A percentile compares a stretch with the other conserved stretches of the same genome.
These are phyloP conservation scores for Acromyrmex heyeri DNA, from an alignment of 1,140 invertebrate species.

Conservation along the genomic window DNA sequence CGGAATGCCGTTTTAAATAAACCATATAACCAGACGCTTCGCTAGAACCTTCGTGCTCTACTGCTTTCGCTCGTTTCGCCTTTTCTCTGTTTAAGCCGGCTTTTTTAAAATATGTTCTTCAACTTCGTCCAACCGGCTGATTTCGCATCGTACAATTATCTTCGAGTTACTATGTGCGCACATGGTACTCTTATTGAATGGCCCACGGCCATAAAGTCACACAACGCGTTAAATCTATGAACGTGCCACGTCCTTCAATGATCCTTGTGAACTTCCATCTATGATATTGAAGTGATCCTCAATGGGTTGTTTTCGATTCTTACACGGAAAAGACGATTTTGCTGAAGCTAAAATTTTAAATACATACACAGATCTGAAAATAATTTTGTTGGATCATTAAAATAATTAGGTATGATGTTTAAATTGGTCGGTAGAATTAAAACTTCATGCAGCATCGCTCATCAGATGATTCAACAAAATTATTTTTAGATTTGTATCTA, in stretches of 20 bases:
- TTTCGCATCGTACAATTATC: conserved; percentile 58
- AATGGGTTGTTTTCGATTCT: neutral
- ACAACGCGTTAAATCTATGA: conserved; percentile 66
- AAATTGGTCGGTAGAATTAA: too few relatives aligned
- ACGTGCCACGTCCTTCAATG: neutral
- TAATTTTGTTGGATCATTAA: too few relatives aligned
- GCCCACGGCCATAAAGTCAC: conserved; percentile 63
- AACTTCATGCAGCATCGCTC: too few relatives aligned
- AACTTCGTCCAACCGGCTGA: neutral
- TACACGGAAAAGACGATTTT: too few relatives aligned
- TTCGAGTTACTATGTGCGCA: conserved; percentile 27
- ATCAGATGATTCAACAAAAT: too few relatives aligned
- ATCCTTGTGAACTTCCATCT: conserved; percentile 9
- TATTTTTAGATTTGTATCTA: too few relatives aligned
- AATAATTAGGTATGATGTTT: too few relatives aligned
- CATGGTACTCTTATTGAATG: conserved; percentile 73
- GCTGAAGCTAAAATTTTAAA: too few relatives aligned
- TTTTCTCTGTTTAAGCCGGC: neutral
- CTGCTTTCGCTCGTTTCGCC: conserved; percentile 21
- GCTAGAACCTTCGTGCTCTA: conserved; percentile 56
- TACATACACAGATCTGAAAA: too few relatives aligned
- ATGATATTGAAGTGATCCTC: conserved; percentile 23
- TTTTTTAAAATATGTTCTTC: neutral
- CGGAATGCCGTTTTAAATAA: conserved; percentile 81
- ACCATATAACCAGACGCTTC: conserved; percentile 63